These are phyloP conservation scores for Mercenaria mercenaria DNA, from an alignment of 1,140 invertebrate species.

Conservation along the genomic window DNA sequence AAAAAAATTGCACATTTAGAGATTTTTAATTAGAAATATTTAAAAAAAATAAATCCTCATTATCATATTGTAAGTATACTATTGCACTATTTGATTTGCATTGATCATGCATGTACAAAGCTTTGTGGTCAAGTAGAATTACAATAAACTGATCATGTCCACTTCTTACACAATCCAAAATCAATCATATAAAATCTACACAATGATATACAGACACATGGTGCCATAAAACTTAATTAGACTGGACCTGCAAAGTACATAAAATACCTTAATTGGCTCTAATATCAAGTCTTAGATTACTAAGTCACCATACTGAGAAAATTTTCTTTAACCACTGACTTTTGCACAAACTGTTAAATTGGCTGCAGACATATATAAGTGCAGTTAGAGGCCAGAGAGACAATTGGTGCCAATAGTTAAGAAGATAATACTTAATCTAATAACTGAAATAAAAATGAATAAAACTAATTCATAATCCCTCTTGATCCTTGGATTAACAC, in stretches of 20 bases:
- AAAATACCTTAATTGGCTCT: background rate
- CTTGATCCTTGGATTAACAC: background rate
- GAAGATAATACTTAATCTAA: background rate
- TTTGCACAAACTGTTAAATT: too few relatives aligned
- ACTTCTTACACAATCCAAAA: background rate
- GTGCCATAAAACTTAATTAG: background rate
- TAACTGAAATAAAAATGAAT: background rate
- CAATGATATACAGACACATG: background rate
- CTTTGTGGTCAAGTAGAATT: background rate
- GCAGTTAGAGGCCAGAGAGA: background rate
- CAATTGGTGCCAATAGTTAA: background rate
- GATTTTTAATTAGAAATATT: too few relatives aligned
- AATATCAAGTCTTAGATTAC: background rate
- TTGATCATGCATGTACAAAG: background rate
- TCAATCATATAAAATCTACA: background rate
- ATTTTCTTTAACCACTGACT: background rate
- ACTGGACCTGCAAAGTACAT: background rate
- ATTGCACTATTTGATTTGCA: background rate
- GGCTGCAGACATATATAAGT: too few relatives aligned
- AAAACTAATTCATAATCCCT: background rate
- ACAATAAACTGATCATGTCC: background rate
- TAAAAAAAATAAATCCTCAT: too few relatives aligned
- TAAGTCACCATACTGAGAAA: too few relatives aligned
- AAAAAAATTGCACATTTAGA: too few relatives aligned
- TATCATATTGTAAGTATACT: background rate